phyloP scores from a whole-genome alignment of 2,113 vertebrate genomes.

The Motacilla tschutschensis region DNA sequence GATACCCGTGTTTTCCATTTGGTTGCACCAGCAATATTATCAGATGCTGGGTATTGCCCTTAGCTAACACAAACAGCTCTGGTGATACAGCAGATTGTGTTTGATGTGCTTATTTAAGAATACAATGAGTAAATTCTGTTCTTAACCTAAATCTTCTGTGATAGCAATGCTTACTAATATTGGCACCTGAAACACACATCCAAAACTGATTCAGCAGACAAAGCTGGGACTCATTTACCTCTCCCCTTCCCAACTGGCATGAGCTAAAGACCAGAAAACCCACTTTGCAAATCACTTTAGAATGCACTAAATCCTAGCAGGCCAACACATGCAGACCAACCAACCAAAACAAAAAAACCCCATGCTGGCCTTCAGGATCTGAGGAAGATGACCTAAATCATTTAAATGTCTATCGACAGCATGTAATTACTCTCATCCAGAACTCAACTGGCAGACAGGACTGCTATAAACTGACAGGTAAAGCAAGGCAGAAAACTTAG shows the following conservation, averaged over 20 bases:
- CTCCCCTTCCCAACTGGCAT: neutral
- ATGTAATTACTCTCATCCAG: neutral
- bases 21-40: neutral
- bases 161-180: neutral
- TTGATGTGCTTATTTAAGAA: constrained; percentile 10
- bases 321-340: neutral
- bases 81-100: neutral
- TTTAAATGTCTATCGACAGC: neutral
- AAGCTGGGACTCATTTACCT: neutral
- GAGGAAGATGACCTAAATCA: neutral
- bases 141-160: neutral
- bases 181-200: neutral
- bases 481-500: neutral
- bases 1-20: neutral
- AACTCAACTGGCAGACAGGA: neutral
- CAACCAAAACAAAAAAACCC: neutral
- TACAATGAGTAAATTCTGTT: neutral
- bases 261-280: neutral
- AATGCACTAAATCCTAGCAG: neutral
- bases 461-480: neutral
- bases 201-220: neutral
- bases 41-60: neutral
- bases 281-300: neutral
- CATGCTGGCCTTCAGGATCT: neutral
- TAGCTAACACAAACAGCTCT: neutral